Evolutionary conservation across 2,888 invertebrate genomes (phyloP).

Genomic region (Drosophila kuntzei): DNA sequence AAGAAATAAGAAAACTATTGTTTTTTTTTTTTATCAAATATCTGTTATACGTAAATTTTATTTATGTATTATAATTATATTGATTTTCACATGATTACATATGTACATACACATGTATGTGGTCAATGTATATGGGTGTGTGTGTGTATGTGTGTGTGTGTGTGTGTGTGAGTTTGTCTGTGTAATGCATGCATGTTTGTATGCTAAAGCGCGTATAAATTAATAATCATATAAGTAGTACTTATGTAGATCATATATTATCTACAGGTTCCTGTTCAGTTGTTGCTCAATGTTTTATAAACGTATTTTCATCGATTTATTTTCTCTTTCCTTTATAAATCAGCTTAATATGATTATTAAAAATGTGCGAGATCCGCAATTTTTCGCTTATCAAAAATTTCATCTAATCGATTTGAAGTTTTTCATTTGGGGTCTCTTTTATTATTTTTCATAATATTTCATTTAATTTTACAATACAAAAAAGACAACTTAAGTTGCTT

Average conservation of each 20-base stretch:
- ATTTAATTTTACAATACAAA: conserved; percentile 50
- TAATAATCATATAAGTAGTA: conserved; percentile 59
- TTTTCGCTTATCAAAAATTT: conserved; percentile 71
- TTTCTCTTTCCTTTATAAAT: conserved; percentile 49
- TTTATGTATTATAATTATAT: conserved; percentile 55
- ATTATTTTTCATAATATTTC: conserved; percentile 5
- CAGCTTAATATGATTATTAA: conserved; percentile 64
- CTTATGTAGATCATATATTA: conserved; percentile 72
- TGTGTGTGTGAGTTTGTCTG: conserved; percentile 23
- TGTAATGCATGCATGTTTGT: conserved; percentile 53
- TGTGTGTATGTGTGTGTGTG: conserved; percentile 26
- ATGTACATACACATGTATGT: conserved; percentile 53
- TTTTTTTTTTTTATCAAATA: conserved; percentile 53
- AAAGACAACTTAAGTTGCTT: conserved; percentile 55
- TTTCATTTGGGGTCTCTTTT: conserved; percentile 13
- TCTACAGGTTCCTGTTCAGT: conserved; percentile 73
- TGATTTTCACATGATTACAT: conserved; percentile 44
- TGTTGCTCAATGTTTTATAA: conserved; percentile 61
- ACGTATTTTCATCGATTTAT: conserved; percentile 41
- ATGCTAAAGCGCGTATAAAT: conserved; percentile 77
- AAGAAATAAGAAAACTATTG: neutral
- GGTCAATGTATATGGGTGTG: conserved; percentile 39
- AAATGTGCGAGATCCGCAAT: conserved; percentile 59
- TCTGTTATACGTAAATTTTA: conserved; percentile 63
- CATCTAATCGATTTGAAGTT: conserved; percentile 45